These are phyloP conservation scores for Chrysomallon squamiferum DNA, from an alignment of 1,140 invertebrate genomes.

Conservation along the genomic window DNA sequence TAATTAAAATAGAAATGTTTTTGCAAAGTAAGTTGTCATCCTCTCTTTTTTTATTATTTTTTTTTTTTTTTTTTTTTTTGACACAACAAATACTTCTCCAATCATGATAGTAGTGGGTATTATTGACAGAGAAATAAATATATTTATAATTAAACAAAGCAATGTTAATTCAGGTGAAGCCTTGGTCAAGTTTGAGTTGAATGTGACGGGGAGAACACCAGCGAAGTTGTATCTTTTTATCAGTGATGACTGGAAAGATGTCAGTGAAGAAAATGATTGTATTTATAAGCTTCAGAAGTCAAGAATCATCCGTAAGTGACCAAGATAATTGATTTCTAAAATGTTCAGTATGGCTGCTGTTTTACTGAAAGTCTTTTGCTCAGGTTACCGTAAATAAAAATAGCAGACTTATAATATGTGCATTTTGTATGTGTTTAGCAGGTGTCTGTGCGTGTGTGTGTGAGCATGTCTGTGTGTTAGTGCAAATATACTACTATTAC, in stretches of 20 bases:
- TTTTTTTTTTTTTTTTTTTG: too few relatives aligned
- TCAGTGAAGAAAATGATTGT: slow-evolving; percentile 59
- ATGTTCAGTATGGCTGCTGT: neutral
- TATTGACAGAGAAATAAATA: too few relatives aligned
- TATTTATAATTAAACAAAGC: too few relatives aligned
- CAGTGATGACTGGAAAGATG: slow-evolving; percentile 48
- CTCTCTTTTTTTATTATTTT: too few relatives aligned
- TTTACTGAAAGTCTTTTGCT: neutral
- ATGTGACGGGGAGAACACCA: slow-evolving; percentile 26
- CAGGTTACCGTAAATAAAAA: neutral
- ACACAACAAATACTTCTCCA: too few relatives aligned
- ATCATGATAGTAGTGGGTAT: too few relatives aligned
- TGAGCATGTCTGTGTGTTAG: neutral
- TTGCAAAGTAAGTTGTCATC: too few relatives aligned
- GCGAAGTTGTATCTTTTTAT: slow-evolving; percentile 43
- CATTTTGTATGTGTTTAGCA: neutral
- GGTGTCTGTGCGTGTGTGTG: neutral
- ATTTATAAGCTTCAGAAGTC: slow-evolving; percentile 62
- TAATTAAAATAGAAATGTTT: too few relatives aligned
- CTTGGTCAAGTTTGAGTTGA: slow-evolving; percentile 39
- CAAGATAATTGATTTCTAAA: neutral
- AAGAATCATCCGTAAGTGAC: slow-evolving; percentile 32
- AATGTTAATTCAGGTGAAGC: slow-evolving; percentile 52
- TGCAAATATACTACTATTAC: neutral
- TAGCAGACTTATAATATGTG: neutral